Evolutionary conservation across 2,797 vertebrate genomes (phyloP).

Genomic region (Sebastes dallii): DNA sequence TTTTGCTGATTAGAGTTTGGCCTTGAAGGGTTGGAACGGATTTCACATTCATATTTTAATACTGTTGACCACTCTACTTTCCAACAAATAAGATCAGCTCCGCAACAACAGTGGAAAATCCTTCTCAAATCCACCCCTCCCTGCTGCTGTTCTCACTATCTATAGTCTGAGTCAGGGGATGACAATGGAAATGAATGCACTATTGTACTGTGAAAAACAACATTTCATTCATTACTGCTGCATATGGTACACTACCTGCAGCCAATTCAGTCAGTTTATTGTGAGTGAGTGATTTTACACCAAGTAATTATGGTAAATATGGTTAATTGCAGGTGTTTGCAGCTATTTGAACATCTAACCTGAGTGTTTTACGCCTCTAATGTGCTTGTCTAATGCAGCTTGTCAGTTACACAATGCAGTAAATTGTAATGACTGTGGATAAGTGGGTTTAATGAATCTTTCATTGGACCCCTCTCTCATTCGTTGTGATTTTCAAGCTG

Average conservation of each 20-base stretch:
- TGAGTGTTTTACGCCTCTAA: conserved; percentile 16
- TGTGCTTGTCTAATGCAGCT: conserved; percentile 19
- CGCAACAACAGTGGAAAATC: conserved; percentile 58
- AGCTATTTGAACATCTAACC: conserved; percentile 25
- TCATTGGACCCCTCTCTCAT: background rate
- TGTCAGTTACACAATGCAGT: conserved; percentile 29
- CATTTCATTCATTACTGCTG: background rate
- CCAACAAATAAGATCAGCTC: conserved; percentile 53
- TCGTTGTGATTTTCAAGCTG: conserved; percentile 23
- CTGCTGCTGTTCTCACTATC: conserved; percentile 2
- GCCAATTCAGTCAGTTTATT: background rate
- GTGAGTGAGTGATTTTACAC: background rate
- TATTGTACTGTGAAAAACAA: conserved; percentile 18
- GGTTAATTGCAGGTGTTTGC: background rate
- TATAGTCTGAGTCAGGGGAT: conserved; percentile 8
- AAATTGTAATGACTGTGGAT: conserved; percentile 27
- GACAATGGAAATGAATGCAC: conserved; percentile 16
- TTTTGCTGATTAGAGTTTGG: conserved; percentile 68
- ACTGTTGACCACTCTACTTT: conserved; percentile 54
- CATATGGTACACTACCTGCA: background rate
- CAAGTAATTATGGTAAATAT: background rate
- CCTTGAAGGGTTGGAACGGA: conserved; percentile 41
- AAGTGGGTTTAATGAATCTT: conserved; percentile 23
- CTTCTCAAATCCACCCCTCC: conserved; percentile 33
- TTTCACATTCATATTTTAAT: conserved; percentile 72